phyloP scores from a whole-genome alignment of 2,888 invertebrate species.

The Cistogaster globosa region DNA sequence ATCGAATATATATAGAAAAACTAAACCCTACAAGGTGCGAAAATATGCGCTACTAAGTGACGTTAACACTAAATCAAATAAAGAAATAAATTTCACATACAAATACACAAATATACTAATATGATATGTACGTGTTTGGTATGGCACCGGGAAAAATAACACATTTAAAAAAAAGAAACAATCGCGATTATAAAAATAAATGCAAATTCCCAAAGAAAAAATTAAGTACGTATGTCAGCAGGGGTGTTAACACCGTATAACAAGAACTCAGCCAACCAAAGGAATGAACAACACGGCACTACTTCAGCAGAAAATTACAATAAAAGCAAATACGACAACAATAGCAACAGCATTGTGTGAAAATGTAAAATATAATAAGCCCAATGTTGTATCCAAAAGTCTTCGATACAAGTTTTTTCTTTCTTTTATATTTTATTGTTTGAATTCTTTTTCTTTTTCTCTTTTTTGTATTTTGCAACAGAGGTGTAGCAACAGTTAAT shows the following conservation, averaged over 20 bases:
- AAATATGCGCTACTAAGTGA: conserved; percentile 64
- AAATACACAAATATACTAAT: not conserved
- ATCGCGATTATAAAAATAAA: conserved; percentile 69
- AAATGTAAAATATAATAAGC: conserved; percentile 55
- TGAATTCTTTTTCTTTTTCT: conserved; percentile 18
- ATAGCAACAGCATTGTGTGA: conserved; percentile 17
- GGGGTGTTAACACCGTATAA: conserved; percentile 69
- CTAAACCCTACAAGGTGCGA: conserved; percentile 56
- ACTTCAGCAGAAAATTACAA: conserved; percentile 16
- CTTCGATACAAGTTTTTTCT: conserved; percentile 56
- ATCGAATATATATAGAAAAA: conserved; percentile 68
- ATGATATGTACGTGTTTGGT: not conserved
- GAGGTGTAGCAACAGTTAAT: conserved; percentile 62
- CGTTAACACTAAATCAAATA: conserved; percentile 49
- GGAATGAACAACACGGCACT: conserved; percentile 52
- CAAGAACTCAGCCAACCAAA: conserved; percentile 51
- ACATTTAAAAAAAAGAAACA: conserved; percentile 54
- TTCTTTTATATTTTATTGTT: conserved; percentile 30
- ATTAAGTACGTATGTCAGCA: conserved; percentile 70
- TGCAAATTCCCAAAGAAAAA: conserved; percentile 71
- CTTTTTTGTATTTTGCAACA: conserved; percentile 6
- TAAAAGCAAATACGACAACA: conserved; percentile 22
- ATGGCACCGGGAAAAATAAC: conserved; percentile 43
- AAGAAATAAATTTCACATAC: not conserved
- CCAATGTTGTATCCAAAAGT: conserved; percentile 52